Conservation (phyloP, 2,797 vertebrate species). For the Carcharodon carcharias region DNA sequence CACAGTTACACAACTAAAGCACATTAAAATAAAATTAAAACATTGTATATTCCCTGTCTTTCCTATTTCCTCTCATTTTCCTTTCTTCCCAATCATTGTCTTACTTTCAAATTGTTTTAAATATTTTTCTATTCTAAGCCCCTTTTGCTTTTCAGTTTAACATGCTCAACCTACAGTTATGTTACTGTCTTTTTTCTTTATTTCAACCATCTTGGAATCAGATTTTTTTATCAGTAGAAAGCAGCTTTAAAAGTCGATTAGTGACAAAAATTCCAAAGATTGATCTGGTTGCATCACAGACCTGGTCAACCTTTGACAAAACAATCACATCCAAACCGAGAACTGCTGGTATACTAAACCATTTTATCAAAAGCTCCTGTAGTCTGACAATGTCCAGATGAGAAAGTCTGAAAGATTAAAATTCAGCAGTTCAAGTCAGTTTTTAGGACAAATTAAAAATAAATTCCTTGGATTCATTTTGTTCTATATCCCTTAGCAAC, state of each 20-base stretch:
- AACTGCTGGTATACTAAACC: not conserved
- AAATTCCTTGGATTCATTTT: not conserved
- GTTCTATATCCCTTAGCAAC: not conserved
- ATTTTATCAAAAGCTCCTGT: not conserved
- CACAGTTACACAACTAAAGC: not conserved
- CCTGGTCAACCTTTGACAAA: not conserved
- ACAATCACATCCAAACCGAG: not conserved
- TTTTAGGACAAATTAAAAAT: not conserved
- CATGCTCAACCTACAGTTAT: not conserved
- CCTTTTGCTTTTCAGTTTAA: not conserved
- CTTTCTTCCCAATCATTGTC: not conserved
- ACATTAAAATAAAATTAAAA: constrained; percentile 1
- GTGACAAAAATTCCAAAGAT: not conserved
- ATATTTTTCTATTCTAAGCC: not conserved
- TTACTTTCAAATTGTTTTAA: not conserved
- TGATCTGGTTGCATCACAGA: not conserved
- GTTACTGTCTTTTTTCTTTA: not conserved
- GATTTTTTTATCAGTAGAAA: not conserved
- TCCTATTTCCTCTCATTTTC: not conserved
- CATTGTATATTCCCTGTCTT: too few species aligned
- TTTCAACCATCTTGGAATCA: not conserved
- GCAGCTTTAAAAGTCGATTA: not conserved
- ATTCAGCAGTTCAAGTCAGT: not conserved
- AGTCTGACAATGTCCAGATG: not conserved
- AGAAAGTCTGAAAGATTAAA: constrained; percentile 6